Evolutionary conservation across 1,140 invertebrate species (phyloP).

Genomic region (Drosophila pachea): DNA sequence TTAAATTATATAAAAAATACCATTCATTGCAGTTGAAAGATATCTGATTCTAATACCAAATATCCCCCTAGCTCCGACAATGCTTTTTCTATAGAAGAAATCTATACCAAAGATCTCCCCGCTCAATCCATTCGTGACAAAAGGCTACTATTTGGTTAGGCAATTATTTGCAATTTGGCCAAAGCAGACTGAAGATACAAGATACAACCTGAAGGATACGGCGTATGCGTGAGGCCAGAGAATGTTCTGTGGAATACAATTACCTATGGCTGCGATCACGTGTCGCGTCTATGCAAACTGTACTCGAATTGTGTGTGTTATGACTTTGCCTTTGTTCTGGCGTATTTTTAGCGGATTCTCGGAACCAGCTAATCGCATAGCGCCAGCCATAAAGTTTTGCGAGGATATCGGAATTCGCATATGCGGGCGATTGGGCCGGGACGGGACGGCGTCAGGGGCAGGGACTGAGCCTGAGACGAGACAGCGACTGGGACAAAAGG

Average conservation of each 20-base stretch:
- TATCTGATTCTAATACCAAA: too few species aligned
- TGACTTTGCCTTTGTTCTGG: conserved; percentile 66
- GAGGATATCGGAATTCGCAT: conserved; percentile 40
- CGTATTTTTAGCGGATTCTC: conserved; percentile 58
- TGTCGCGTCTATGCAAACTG: conserved; percentile 24
- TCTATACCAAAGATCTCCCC: too few species aligned
- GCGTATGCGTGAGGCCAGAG: too few species aligned
- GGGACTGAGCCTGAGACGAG: too few species aligned
- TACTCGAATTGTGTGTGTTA: conserved; percentile 29
- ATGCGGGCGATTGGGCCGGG: conserved; percentile 8
- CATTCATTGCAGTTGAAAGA: too few species aligned
- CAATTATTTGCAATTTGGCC: conserved; percentile 8
- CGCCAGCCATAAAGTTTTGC: conserved; percentile 73
- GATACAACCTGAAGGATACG: too few species aligned
- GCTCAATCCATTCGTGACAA: too few species aligned
- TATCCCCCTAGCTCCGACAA: too few species aligned
- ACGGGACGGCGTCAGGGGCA: conserved; percentile 6
- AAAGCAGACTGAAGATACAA: neutral
- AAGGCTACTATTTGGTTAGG: neutral
- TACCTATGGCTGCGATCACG: conserved; percentile 10
- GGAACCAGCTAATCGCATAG: conserved; percentile 68
- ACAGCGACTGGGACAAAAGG: conserved; percentile 3
- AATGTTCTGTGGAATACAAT: conserved; percentile 1
- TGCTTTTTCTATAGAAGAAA: too few species aligned
- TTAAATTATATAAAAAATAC: too few species aligned